A percentile compares a stretch with the other conserved stretches of the same genome.
These are phyloP conservation scores for Scaeva pyrastri DNA, from an alignment of 2,888 invertebrate genomes.

Conservation along the genomic window DNA sequence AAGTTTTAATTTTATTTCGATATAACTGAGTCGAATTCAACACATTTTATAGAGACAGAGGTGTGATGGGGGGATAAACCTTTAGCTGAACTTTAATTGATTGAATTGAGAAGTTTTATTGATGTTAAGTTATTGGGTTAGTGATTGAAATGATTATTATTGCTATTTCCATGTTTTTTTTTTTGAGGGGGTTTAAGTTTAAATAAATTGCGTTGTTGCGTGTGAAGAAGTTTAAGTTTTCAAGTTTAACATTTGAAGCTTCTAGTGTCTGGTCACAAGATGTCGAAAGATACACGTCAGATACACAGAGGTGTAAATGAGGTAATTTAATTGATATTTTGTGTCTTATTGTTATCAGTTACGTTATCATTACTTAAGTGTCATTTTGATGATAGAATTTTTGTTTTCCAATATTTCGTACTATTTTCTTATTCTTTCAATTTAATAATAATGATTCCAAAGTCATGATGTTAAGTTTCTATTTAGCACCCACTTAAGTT, in stretches of 20 bases:
- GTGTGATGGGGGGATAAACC: neutral
- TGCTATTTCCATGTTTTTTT: neutral
- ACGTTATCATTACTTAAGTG: no score
- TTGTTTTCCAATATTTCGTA: no score
- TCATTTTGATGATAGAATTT: no score
- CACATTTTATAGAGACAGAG: neutral
- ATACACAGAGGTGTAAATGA: no score
- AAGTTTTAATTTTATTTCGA: neutral
- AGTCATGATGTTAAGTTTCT: no score
- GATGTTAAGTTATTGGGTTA: conserved; percentile 53
- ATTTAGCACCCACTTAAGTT: no score
- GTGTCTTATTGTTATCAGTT: no score
- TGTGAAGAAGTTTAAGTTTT: neutral
- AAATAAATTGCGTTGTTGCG: neutral
- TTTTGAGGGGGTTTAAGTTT: neutral
- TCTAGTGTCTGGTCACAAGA: no score
- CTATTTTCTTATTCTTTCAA: no score
- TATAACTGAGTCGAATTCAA: neutral
- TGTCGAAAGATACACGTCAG: no score
- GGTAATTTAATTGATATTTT: no score
- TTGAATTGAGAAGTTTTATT: conserved; percentile 53
- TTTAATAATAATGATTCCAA: no score
- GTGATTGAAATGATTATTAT: conserved; percentile 49
- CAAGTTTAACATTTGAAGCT: neutral
- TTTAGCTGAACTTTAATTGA: conserved; percentile 19